Evolutionary conservation across 2,797 vertebrate species (phyloP).

Genomic region (Anabacerthia variegaticeps): DNA sequence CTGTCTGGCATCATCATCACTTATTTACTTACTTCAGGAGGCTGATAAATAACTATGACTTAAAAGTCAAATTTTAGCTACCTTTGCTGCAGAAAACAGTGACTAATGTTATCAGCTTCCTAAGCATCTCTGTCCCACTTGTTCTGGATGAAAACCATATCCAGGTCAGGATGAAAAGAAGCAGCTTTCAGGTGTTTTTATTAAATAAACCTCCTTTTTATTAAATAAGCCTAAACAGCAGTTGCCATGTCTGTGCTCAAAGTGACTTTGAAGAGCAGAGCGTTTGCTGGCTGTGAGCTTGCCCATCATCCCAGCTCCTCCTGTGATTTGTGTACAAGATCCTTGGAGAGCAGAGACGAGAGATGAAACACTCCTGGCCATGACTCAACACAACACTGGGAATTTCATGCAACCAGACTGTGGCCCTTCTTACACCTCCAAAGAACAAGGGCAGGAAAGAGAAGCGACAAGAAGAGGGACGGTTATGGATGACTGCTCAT

Average conservation of each 20-base stretch:
- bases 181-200: neutral
- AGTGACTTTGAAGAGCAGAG: neutral
- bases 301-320: neutral
- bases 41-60: neutral
- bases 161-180: neutral
- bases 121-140: neutral
- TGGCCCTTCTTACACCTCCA: neutral
- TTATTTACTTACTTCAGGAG: neutral
- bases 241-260: neutral
- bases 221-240: neutral
- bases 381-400: fast-evolving
- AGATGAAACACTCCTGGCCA: neutral
- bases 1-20: neutral
- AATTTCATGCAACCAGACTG: neutral
- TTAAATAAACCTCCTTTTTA: neutral
- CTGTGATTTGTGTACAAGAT: neutral
- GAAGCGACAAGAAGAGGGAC: neutral
- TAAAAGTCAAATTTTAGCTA: neutral
- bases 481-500: neutral
- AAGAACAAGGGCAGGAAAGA: neutral
- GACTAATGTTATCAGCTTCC: neutral
- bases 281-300: neutral
- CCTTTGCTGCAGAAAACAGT: neutral
- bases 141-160: neutral
- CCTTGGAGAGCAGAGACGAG: neutral